Conservation (phyloP, 1,140 invertebrate genomes). For the Trypoxylus dichotomus region DNA sequence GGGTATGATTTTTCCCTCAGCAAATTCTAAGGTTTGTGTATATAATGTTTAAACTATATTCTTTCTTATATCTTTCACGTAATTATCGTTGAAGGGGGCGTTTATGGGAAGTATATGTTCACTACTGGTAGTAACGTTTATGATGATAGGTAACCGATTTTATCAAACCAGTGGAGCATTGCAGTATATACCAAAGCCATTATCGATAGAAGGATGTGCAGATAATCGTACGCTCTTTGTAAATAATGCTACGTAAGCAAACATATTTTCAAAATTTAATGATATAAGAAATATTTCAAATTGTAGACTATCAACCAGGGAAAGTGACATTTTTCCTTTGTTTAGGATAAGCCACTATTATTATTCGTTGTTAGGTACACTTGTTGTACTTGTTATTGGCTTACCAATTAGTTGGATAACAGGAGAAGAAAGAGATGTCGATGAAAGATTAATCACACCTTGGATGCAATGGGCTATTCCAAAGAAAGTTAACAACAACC, state of each 20-base stretch:
- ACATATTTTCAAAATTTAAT: neutral
- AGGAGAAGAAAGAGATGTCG: neutral
- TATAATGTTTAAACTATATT: neutral
- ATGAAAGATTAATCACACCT: constrained; percentile 13
- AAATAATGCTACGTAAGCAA: neutral
- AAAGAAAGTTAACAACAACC: neutral
- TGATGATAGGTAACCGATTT: constrained; percentile 38
- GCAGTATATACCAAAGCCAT: constrained; percentile 35
- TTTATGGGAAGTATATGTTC: constrained; percentile 38
- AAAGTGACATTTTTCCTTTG: constrained; percentile 1
- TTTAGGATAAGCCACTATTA: constrained; percentile 32
- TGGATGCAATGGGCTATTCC: constrained; percentile 21
- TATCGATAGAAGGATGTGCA: constrained; percentile 39
- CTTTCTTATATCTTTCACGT: constrained; percentile 9
- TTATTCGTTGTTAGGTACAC: constrained; percentile 20
- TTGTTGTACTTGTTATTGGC: constrained; percentile 20
- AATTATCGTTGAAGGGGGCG: constrained; percentile 38
- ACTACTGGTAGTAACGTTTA: constrained; percentile 32
- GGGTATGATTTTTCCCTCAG: constrained; percentile 68
- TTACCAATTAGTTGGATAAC: constrained; percentile 28
- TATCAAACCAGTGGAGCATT: constrained; percentile 39
- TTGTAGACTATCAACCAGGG: neutral
- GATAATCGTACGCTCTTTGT: neutral
- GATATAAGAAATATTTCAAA: neutral
- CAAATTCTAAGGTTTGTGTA: constrained; percentile 58